Evolutionary conservation across 2,888 invertebrate species (phyloP).

Genomic region (Ophion ellenae): DNA sequence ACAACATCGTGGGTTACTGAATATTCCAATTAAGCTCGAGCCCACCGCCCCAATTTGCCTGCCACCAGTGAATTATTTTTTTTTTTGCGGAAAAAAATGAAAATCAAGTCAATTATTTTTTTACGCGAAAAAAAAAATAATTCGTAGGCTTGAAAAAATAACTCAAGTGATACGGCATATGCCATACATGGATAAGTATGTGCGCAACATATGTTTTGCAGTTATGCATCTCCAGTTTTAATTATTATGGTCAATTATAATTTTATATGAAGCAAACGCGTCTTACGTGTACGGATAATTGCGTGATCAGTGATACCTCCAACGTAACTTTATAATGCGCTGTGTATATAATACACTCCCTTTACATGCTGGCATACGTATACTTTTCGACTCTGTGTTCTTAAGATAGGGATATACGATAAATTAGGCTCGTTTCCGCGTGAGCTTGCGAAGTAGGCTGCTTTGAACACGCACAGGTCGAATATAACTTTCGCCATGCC

Average conservation of each 20-base stretch:
- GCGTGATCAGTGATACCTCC: constrained; percentile 39
- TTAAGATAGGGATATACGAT: constrained; percentile 55
- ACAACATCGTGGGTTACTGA: too few relatives aligned
- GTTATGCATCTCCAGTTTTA: constrained; percentile 39
- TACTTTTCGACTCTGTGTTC: constrained; percentile 10
- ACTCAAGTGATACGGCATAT: neutral
- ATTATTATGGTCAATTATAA: constrained; percentile 60
- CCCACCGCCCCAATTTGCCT: too few relatives aligned
- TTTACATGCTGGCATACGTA: neutral
- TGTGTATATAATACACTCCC: neutral
- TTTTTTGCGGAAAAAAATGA: neutral
- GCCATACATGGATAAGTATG: constrained; percentile 3
- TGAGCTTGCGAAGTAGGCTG: constrained; percentile 38
- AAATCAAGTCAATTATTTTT: neutral
- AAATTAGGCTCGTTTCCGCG: constrained; percentile 64
- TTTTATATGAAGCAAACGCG: constrained; percentile 58
- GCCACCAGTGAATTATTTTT: neutral
- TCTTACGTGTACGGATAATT: constrained; percentile 49
- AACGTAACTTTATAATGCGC: constrained; percentile 15
- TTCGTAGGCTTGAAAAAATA: neutral
- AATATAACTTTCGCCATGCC: neutral
- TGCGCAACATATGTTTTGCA: constrained; percentile 29
- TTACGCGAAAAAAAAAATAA: neutral
- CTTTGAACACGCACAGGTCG: constrained; percentile 29
- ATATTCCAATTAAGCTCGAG: too few relatives aligned